These are phyloP conservation scores for Subacronicta megacephala DNA, from an alignment of 2,888 invertebrate species.

Conservation along the genomic window DNA sequence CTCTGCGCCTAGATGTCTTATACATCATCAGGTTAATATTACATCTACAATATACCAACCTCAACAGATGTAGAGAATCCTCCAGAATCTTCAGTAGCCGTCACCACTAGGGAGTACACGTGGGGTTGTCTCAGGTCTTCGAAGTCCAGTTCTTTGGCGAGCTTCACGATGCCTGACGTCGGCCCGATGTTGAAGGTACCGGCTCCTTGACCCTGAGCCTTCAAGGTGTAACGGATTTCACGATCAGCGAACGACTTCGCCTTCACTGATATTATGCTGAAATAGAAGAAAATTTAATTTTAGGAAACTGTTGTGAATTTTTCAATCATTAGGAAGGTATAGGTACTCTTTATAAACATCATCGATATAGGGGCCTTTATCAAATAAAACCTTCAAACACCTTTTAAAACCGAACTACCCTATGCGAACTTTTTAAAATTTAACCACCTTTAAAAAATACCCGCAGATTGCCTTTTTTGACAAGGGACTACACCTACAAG, in stretches of 20 bases:
- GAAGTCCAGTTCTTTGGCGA: slow-evolving; percentile 98
- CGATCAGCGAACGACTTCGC: slow-evolving; percentile 99
- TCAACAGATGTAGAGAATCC: slow-evolving; percentile 98
- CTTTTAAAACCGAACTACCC: too few species aligned
- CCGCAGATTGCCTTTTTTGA: too few species aligned
- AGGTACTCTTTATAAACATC: too few species aligned
- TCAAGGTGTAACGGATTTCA: slow-evolving; percentile 98
- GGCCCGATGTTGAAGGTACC: slow-evolving; percentile 98
- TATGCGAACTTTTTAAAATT: too few species aligned
- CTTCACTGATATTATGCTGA: slow-evolving; percentile 98
- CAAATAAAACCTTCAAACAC: too few species aligned
- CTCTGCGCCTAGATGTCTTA: too few species aligned
- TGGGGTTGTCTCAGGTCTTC: slow-evolving; percentile 98
- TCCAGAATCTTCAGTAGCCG: slow-evolving; percentile 99
- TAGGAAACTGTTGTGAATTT: too few species aligned
- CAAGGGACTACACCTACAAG: too few species aligned
- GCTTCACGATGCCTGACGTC: slow-evolving; percentile 97
- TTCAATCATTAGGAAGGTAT: too few species aligned
- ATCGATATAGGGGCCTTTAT: too few species aligned
- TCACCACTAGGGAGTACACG: slow-evolving; percentile 97
- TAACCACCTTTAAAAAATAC: too few species aligned
- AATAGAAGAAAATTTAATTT: slow-evolving; percentile 62
- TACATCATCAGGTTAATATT: too few species aligned
- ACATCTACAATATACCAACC: slow-evolving; percentile 90
- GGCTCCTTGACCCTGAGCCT: slow-evolving; percentile 97